These are phyloP conservation scores for Pediacus dermestoides DNA, from an alignment of 2,888 invertebrate species.

Conservation along the genomic window DNA sequence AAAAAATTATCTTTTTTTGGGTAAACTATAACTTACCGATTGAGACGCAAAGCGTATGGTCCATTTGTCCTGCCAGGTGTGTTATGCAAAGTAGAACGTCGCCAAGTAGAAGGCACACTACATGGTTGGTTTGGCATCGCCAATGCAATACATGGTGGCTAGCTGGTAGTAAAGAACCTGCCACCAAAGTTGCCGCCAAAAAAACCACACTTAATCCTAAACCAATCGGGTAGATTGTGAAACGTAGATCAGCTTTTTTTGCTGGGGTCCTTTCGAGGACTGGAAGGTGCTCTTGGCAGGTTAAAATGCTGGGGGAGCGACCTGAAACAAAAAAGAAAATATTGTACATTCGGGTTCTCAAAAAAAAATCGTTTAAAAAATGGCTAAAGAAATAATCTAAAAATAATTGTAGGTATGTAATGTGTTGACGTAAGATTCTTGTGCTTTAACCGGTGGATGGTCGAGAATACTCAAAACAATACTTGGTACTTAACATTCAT, in stretches of 20 bases:
- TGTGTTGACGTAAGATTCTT: no score
- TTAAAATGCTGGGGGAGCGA: constrained; percentile 56
- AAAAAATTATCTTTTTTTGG: no score
- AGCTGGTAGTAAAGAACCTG: constrained; percentile 75
- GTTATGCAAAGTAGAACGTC: constrained; percentile 75
- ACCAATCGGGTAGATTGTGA: constrained; percentile 72
- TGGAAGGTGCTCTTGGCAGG: constrained; percentile 59
- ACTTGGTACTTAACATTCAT: no score
- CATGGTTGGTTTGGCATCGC: constrained; percentile 85
- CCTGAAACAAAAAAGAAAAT: constrained; percentile 32
- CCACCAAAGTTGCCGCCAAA: constrained; percentile 74
- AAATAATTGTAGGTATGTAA: no score
- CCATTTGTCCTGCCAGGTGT: constrained; percentile 65
- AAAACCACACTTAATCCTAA: constrained; percentile 78
- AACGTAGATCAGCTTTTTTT: constrained; percentile 53
- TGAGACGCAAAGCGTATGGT: constrained; percentile 60
- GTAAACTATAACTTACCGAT: constrained; percentile 73
- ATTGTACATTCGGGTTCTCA: constrained; percentile 6
- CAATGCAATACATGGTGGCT: constrained; percentile 85
- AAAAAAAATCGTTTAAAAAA: constrained; percentile 7
- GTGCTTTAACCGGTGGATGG: no score
- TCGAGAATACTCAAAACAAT: no score
- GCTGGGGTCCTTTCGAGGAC: constrained; percentile 21
- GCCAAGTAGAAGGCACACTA: constrained; percentile 76
- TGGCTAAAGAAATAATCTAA: constrained; percentile 1